Conservation (phyloP, 2,113 vertebrate genomes). For the Mormoops blainvillei region DNA sequence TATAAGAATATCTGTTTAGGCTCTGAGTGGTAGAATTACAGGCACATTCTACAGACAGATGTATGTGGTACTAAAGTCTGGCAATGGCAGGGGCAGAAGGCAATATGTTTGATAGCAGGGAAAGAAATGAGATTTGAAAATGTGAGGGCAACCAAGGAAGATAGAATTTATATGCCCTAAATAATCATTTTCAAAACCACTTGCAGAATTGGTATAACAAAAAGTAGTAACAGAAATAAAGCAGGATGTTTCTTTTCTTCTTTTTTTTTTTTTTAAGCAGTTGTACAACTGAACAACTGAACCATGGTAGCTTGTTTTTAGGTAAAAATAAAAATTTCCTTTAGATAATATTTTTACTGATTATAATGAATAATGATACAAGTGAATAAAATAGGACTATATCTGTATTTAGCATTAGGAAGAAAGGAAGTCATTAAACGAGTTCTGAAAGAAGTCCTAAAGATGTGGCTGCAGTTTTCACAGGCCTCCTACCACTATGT, state of each 20-base stretch:
- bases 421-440: constrained; percentile 8
- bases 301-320: not conserved
- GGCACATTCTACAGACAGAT: not conserved
- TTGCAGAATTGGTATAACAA: not conserved
- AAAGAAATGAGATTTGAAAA: constrained; percentile 32
- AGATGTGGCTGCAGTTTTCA: constrained; percentile 42
- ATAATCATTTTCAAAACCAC: not conserved
- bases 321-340: constrained; percentile 25
- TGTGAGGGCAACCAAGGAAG: not conserved
- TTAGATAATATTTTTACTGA: not conserved
- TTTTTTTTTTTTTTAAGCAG: not conserved
- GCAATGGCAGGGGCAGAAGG: not conserved
- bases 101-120: not conserved
- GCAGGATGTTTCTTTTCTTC: not conserved
- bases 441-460: constrained; percentile 19
- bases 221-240: constrained; percentile 1
- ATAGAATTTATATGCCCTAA: not conserved
- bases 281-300: not conserved
- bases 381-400: constrained; percentile 11
- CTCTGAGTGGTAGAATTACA: constrained; percentile 21
- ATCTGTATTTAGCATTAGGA: constrained; percentile 12
- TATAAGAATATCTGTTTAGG: not conserved
- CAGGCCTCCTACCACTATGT: constrained; percentile 50
- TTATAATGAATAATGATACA: constrained; percentile 28
- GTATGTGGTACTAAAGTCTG: not conserved